These are phyloP conservation scores for Pseudomyrmex cubaensis DNA, from an alignment of 1,140 invertebrate genomes.

Conservation along the genomic window DNA sequence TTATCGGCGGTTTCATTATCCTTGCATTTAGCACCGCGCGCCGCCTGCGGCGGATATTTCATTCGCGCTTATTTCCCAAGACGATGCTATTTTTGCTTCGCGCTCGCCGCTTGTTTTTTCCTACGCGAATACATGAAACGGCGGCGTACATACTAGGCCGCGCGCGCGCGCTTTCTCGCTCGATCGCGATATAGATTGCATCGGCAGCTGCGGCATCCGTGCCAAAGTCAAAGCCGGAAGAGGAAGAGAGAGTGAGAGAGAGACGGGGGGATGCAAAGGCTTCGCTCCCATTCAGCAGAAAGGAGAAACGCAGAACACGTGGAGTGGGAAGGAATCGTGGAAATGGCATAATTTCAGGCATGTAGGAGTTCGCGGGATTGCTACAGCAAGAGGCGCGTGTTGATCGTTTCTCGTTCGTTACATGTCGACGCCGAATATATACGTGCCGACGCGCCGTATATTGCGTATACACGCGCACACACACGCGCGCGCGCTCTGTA, in stretches of 20 bases:
- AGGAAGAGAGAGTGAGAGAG: neutral
- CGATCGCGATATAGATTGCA: conserved; percentile 18
- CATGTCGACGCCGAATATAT: conserved; percentile 23
- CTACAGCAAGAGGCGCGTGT: neutral
- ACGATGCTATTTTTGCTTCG: conserved; percentile 22
- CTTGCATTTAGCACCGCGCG: conserved; percentile 33
- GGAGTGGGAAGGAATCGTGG: neutral
- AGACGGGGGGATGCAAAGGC: neutral
- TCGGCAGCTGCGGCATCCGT: conserved; percentile 11
- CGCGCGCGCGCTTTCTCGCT: neutral
- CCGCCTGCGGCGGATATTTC: conserved; percentile 19
- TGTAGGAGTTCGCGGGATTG: conserved; percentile 16
- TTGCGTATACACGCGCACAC: conserved; percentile 5
- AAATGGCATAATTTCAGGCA: conserved; percentile 52
- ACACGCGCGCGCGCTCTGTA: neutral
- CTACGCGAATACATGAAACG: neutral
- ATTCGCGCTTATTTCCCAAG: conserved; percentile 55
- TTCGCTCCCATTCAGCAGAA: neutral
- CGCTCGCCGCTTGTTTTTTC: neutral
- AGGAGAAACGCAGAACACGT: conserved; percentile 1
- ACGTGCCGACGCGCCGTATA: neutral
- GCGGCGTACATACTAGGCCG: neutral
- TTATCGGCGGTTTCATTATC: conserved; percentile 56
- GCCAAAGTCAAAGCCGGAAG: neutral
- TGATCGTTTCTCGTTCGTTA: conserved; percentile 42